Percentiles rank a stretch among this genome's conserved stretches.
These are phyloP conservation scores for Dynastes hyllus DNA, from an alignment of 2,888 invertebrate species.

Conservation along the genomic window DNA sequence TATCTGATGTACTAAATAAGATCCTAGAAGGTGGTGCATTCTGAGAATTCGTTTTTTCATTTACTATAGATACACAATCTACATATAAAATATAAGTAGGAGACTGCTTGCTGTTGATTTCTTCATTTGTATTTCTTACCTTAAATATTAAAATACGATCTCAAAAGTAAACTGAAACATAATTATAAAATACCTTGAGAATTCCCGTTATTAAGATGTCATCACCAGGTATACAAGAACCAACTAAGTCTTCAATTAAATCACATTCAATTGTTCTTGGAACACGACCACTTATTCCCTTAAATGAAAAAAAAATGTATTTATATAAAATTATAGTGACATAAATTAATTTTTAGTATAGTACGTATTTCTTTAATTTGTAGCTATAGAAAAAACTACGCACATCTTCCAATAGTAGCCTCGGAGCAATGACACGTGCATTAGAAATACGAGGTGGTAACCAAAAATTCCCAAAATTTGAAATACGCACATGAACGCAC, in stretches of 20 bases:
- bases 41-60: constrained; percentile 80
- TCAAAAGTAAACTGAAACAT: not conserved
- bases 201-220: constrained; percentile 90
- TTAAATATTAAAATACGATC: constrained; percentile 61
- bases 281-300: constrained; percentile 81
- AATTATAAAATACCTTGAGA: constrained; percentile 78
- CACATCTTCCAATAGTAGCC: too few species aligned
- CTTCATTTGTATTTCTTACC: constrained; percentile 76
- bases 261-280: constrained; percentile 91
- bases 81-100: constrained; percentile 83
- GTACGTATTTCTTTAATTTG: too few species aligned
- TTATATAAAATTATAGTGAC: not conserved
- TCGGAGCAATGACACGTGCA: too few species aligned
- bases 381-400: too few species aligned
- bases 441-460: too few species aligned
- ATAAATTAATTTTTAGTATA: too few species aligned
- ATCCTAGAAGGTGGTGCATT: constrained; percentile 72
- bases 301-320: constrained; percentile 60
- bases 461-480: too few species aligned
- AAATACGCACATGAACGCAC: too few species aligned
- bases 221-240: constrained; percentile 90
- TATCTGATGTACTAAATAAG: constrained; percentile 83
- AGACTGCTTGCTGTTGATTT: constrained; percentile 75
- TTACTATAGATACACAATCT: constrained; percentile 85
- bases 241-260: constrained; percentile 87